These are phyloP conservation scores for Elachura formosa DNA, from an alignment of 2,113 vertebrate genomes.

Conservation along the genomic window DNA sequence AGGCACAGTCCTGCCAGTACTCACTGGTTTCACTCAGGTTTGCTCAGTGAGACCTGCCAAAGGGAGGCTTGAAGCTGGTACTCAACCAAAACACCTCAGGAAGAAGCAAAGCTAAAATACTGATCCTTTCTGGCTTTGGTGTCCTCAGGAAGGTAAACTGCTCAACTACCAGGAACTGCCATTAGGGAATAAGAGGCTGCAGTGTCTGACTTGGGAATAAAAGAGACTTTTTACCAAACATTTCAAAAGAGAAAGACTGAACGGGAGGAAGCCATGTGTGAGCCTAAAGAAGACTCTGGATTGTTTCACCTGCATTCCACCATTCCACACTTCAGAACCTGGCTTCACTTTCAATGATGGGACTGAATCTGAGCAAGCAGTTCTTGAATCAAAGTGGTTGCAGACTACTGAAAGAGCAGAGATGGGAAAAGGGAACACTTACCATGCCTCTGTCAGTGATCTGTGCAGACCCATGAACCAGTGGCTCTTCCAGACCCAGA, in stretches of 20 bases:
- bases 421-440: neutral
- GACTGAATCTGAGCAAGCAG: neutral
- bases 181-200: neutral
- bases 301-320: neutral
- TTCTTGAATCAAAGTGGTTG: neutral
- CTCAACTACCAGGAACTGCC: neutral
- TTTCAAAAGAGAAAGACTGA: neutral
- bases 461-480: slow-evolving; percentile 82
- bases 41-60: neutral
- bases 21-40: neutral
- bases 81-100: neutral
- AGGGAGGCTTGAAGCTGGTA: neutral
- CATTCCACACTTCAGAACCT: neutral
- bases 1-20: neutral
- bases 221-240: neutral
- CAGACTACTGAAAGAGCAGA: neutral
- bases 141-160: neutral
- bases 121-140: neutral
- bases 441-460: slow-evolving; percentile 86
- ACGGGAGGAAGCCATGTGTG: neutral
- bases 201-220: neutral
- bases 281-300: neutral
- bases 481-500: slow-evolving; percentile 82
- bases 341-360: neutral
- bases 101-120: neutral